phyloP scores from a whole-genome alignment of 92 coral and sea anemone species.

The Palythoa caribaeorum region DNA sequence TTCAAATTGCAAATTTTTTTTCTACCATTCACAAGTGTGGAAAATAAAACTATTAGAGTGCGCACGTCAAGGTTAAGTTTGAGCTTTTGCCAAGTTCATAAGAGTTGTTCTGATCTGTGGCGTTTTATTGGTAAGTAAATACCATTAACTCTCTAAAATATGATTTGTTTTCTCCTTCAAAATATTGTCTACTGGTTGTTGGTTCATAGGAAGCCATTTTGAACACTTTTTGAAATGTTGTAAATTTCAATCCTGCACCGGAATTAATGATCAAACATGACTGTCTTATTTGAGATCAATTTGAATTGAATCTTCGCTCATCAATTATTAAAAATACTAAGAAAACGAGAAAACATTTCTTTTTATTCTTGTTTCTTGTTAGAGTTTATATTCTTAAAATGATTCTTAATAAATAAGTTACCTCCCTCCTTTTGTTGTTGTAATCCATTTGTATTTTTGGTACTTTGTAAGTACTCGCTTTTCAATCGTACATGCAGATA shows the following conservation, averaged over 20 bases:
- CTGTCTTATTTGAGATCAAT: not conserved
- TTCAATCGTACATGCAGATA: not conserved
- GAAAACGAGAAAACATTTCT: not conserved
- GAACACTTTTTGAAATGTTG: not conserved
- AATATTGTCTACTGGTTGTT: too few relatives aligned
- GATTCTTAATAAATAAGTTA: not conserved
- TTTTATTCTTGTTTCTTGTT: not conserved
- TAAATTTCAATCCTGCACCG: not conserved
- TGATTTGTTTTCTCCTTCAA: conserved; percentile 1
- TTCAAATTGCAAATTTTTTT: conserved; percentile 23
- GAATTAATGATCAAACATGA: not conserved
- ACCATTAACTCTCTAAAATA: not conserved
- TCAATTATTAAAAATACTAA: conserved; percentile 7
- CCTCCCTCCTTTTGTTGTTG: not conserved
- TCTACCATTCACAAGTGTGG: conserved; percentile 4
- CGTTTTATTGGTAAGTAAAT: conserved; percentile 25
- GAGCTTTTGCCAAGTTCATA: conserved; percentile 29
- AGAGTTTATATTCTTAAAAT: not conserved
- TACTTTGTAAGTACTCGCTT: not conserved
- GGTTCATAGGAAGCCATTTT: not conserved
- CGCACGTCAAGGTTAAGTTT: not conserved
- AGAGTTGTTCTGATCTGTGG: not conserved
- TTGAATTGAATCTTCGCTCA: not conserved
- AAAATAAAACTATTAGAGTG: not conserved
- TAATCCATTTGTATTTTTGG: not conserved